Percentiles rank a stretch among this genome's conserved stretches.
phyloP scores from a whole-genome alignment of 1,140 invertebrate genomes.

The Propsilocerus akamusi region DNA sequence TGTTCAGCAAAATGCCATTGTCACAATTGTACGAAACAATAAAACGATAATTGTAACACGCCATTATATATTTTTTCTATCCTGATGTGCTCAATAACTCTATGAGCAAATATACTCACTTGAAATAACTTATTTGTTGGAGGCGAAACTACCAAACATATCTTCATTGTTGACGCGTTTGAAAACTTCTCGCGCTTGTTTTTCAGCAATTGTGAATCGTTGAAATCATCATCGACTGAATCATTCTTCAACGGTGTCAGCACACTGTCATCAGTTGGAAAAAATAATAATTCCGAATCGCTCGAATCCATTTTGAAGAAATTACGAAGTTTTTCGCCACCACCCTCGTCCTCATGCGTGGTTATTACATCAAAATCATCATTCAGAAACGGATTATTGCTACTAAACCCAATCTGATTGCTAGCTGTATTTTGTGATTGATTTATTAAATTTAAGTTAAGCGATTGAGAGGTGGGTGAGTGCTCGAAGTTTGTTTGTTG shows the following conservation, averaged over 20 bases:
- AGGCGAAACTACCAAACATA: slow-evolving; percentile 23
- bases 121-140: slow-evolving; percentile 20
- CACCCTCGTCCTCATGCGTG: background rate
- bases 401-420: background rate
- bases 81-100: too few relatives aligned
- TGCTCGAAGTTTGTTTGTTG: background rate
- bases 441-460: background rate
- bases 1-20: too few relatives aligned
- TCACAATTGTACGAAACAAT: too few relatives aligned
- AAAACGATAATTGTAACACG: too few relatives aligned
- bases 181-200: slow-evolving; percentile 29
- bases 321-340: background rate
- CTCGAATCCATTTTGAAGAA: background rate
- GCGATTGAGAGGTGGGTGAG: background rate
- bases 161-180: slow-evolving; percentile 22
- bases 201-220: slow-evolving; percentile 9
- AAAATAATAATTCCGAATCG: background rate
- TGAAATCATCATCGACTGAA: background rate
- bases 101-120: slow-evolving; percentile 13
- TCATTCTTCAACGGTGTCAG: background rate
- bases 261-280: background rate
- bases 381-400: slow-evolving; percentile 1
- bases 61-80: too few relatives aligned
- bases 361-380: background rate
- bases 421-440: background rate